These are phyloP conservation scores for Todus mexicanus DNA, from an alignment of 2,797 vertebrate genomes.

Conservation along the genomic window DNA sequence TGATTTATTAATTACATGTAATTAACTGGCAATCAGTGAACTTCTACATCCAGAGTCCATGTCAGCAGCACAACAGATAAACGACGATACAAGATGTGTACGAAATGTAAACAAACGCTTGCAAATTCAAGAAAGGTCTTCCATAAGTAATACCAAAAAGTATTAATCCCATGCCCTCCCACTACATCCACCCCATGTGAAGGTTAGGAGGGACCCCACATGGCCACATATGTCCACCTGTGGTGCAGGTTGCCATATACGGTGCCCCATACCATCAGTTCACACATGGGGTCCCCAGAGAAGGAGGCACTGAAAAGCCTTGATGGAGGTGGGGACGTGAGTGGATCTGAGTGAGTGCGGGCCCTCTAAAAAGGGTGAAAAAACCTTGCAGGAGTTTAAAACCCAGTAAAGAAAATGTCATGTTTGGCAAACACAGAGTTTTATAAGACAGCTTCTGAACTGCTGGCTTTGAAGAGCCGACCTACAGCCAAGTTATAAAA, in stretches of 20 bases:
- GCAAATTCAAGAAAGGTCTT: background rate
- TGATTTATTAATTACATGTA: background rate
- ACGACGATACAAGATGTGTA: background rate
- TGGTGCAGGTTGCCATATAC: accelerated
- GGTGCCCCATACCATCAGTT: accelerated
- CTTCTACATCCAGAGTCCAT: background rate
- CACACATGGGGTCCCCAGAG: accelerated
- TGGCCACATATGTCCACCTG: background rate
- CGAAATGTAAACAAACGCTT: background rate
- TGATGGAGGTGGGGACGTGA: background rate
- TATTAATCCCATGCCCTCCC: background rate
- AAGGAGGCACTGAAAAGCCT: background rate
- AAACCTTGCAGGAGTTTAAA: background rate
- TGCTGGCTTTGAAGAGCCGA: background rate
- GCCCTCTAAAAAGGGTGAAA: background rate
- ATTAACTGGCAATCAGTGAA: slow-evolving; percentile 25
- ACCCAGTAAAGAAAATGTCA: background rate
- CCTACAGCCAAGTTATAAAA: slow-evolving; percentile 6
- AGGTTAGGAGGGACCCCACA: background rate
- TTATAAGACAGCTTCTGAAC: background rate
- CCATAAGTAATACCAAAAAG: background rate
- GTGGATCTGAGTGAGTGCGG: background rate
- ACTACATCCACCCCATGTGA: accelerated
- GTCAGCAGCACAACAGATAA: background rate
- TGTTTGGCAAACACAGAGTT: background rate